phyloP scores from a whole-genome alignment of 1,140 invertebrate species.

The Tetramorium parvispinum region DNA sequence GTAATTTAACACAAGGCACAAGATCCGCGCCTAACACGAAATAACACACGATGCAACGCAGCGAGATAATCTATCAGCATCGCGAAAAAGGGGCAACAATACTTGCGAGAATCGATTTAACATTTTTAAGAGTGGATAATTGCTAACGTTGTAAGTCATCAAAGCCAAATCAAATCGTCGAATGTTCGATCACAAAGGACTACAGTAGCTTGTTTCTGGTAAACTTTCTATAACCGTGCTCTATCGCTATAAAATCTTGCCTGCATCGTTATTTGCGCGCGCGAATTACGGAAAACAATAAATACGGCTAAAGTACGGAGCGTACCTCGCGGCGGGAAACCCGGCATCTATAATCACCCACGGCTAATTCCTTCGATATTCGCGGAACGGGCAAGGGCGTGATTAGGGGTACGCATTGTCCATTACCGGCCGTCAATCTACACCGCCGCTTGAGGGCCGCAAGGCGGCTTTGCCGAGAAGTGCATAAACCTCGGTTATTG shows the following conservation, averaged over 20 bases:
- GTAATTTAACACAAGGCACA: background rate
- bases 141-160: background rate
- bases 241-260: slow-evolving; percentile 48
- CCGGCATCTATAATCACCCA: slow-evolving; percentile 49
- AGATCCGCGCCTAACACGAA: no score
- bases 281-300: slow-evolving; percentile 54
- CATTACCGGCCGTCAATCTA: slow-evolving; percentile 46
- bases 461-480: slow-evolving; percentile 21
- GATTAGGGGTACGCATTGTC: slow-evolving; percentile 47
- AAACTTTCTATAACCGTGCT: slow-evolving; percentile 13
- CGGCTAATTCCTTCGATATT: slow-evolving; percentile 59
- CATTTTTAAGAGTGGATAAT: background rate
- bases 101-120: no score
- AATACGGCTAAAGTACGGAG: slow-evolving; percentile 41
- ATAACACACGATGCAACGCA: no score
- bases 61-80: no score
- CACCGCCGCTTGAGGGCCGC: slow-evolving; percentile 1
- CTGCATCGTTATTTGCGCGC: slow-evolving; percentile 37
- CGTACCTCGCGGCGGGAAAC: background rate
- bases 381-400: slow-evolving; percentile 51
- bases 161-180: background rate
- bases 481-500: slow-evolving; percentile 58
- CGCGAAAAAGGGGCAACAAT: no score
- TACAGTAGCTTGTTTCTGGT: background rate
- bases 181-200: background rate